phyloP scores from a whole-genome alignment of 2,113 vertebrate species.

The Pygoscelis antarcticus region DNA sequence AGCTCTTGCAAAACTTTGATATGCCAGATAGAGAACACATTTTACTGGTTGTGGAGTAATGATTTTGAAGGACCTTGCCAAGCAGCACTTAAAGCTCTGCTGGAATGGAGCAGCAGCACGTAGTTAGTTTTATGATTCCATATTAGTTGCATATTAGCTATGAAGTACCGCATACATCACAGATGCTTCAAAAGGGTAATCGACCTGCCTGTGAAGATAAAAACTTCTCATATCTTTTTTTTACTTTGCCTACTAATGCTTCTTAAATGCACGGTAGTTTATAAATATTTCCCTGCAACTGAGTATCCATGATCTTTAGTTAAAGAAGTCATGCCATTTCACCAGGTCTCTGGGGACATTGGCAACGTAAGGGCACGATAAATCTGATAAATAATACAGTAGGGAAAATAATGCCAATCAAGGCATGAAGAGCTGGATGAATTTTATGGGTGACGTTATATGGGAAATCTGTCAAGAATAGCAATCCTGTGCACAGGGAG shows the following conservation, averaged over 20 bases:
- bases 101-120: background rate
- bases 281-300: background rate
- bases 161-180: background rate
- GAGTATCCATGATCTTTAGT: background rate
- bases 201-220: background rate
- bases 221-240: background rate
- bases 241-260: background rate
- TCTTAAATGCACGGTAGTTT: background rate
- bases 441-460: background rate
- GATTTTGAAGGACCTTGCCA: background rate
- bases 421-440: background rate
- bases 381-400: background rate
- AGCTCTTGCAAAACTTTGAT: background rate
- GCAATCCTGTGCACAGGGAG: background rate
- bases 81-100: background rate
- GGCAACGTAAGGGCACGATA: background rate
- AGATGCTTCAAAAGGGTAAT: background rate
- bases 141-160: slow-evolving; percentile 19
- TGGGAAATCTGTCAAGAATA: background rate
- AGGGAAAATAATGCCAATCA: background rate
- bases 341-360: background rate
- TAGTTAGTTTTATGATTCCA: background rate
- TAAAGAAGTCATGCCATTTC: background rate
- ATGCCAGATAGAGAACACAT: background rate
- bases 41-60: background rate